Conservation (phyloP, 1,140 invertebrate species). For the Pissodes strobi region DNA sequence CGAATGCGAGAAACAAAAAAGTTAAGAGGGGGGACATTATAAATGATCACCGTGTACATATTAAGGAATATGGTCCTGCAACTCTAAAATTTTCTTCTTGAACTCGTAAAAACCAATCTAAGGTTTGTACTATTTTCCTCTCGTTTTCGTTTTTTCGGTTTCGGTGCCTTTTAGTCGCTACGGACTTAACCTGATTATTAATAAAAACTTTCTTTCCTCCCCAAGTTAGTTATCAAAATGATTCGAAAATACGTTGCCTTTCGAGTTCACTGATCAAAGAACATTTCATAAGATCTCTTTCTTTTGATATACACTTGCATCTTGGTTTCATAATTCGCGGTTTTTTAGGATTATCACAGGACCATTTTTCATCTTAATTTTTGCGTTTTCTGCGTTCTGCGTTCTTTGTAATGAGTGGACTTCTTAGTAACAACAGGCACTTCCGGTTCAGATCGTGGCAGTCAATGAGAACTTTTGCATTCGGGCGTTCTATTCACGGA, state of each 20-base stretch:
- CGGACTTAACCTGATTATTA: slow-evolving; percentile 9
- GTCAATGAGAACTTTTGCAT: too few relatives aligned
- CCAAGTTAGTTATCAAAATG: background rate
- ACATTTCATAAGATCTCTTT: slow-evolving; percentile 2
- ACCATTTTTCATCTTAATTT: slow-evolving; percentile 2
- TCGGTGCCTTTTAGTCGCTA: slow-evolving; percentile 13
- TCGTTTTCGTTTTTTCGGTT: slow-evolving; percentile 5
- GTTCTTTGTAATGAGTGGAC: too few relatives aligned
- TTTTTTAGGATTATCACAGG: slow-evolving; percentile 12
- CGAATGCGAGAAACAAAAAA: too few relatives aligned
- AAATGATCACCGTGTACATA: too few relatives aligned
- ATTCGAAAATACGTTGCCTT: background rate
- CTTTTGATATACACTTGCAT: background rate
- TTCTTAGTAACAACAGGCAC: too few relatives aligned
- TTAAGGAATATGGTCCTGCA: slow-evolving; percentile 13
- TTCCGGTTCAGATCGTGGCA: too few relatives aligned
- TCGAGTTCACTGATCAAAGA: background rate
- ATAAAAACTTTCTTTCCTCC: slow-evolving; percentile 3
- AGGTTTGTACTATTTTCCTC: slow-evolving; percentile 2
- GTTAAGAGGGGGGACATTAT: too few relatives aligned
- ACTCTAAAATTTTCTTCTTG: slow-evolving; percentile 3
- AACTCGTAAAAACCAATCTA: background rate
- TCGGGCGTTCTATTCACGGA: too few relatives aligned
- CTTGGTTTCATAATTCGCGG: slow-evolving; percentile 3
- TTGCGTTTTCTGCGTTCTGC: too few relatives aligned